phyloP scores from a whole-genome alignment of 2,113 vertebrate species.

The Syngnathus scovelli region DNA sequence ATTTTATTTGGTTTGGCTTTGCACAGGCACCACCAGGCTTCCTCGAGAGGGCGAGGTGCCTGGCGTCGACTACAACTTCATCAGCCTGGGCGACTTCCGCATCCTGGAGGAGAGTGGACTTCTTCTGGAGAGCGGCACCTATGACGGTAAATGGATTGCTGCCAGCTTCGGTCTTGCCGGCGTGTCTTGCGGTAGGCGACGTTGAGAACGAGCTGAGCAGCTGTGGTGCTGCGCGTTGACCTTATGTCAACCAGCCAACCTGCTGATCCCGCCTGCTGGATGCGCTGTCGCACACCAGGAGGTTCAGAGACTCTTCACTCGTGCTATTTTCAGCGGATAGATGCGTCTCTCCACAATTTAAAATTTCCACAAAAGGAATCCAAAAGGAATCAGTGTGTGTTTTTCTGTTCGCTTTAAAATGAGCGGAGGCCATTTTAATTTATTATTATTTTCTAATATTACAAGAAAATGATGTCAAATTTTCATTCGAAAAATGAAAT shows the following conservation, averaged over 20 bases:
- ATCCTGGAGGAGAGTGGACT: constrained; percentile 93
- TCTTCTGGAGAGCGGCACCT: constrained; percentile 94
- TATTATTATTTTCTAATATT: not conserved
- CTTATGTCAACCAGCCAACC: constrained; percentile 49
- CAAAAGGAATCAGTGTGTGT: too few relatives aligned
- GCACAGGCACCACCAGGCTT: constrained; percentile 88
- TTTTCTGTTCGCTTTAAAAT: too few relatives aligned
- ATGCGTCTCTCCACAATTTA: not conserved
- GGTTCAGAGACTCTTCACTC: constrained; percentile 32
- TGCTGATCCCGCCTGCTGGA: constrained; percentile 38
- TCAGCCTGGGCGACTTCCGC: constrained; percentile 91
- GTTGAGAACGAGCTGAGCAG: constrained; percentile 15
- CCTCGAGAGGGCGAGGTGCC: constrained; percentile 95
- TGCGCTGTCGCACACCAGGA: constrained; percentile 45
- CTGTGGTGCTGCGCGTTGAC: constrained; percentile 46
- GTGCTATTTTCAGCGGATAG: constrained; percentile 54
- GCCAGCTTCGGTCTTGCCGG: not conserved
- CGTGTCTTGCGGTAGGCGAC: not conserved
- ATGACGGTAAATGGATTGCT: constrained; percentile 78
- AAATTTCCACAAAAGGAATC: too few relatives aligned
- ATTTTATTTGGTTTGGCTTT: not conserved
- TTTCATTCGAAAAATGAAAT: not conserved
- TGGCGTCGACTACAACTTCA: constrained; percentile 98
- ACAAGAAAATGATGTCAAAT: not conserved
- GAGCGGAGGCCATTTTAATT: too few relatives aligned